These are phyloP conservation scores for Nannoperca australis DNA, from an alignment of 2,797 vertebrate species.

Conservation along the genomic window DNA sequence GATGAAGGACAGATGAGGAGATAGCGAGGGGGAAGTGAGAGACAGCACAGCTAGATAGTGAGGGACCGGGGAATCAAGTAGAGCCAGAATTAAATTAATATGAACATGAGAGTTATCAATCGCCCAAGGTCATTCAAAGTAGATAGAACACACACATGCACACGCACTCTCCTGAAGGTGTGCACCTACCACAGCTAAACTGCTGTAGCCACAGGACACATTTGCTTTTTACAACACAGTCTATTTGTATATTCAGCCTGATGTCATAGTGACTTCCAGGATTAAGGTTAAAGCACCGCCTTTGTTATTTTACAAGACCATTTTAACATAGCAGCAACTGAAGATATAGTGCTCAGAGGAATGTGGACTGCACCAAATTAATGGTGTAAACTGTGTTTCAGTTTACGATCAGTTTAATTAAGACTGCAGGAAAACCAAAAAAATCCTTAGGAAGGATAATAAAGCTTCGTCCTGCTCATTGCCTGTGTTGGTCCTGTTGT, in stretches of 20 bases:
- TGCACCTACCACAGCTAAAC: neutral
- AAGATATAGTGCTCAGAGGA: neutral
- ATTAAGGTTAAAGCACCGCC: constrained; percentile 32
- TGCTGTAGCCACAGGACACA: neutral
- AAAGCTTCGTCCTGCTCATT: constrained; percentile 18
- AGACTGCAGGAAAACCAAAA: constrained; percentile 28
- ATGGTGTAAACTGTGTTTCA: constrained; percentile 22
- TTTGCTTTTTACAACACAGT: neutral
- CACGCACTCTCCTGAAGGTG: constrained; percentile 19
- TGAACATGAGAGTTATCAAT: constrained; percentile 64
- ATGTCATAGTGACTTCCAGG: constrained; percentile 16
- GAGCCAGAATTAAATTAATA: constrained; percentile 61
- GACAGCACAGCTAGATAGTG: constrained; percentile 26
- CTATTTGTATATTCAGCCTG: constrained; percentile 9
- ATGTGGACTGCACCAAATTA: neutral
- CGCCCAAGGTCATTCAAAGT: constrained; percentile 55
- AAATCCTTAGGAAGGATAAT: constrained; percentile 22
- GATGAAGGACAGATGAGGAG: constrained; percentile 64
- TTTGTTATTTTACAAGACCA: neutral
- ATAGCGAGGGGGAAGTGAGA: constrained; percentile 8
- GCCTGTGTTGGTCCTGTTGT: neutral
- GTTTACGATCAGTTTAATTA: constrained; percentile 49
- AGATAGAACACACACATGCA: constrained; percentile 16
- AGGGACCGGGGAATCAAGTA: constrained; percentile 54
- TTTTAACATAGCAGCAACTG: constrained; percentile 7